Percentiles rank a stretch among this genome's conserved stretches.
Evolutionary conservation across 2,113 vertebrate genomes (phyloP).

Genomic region (Athene noctua): DNA sequence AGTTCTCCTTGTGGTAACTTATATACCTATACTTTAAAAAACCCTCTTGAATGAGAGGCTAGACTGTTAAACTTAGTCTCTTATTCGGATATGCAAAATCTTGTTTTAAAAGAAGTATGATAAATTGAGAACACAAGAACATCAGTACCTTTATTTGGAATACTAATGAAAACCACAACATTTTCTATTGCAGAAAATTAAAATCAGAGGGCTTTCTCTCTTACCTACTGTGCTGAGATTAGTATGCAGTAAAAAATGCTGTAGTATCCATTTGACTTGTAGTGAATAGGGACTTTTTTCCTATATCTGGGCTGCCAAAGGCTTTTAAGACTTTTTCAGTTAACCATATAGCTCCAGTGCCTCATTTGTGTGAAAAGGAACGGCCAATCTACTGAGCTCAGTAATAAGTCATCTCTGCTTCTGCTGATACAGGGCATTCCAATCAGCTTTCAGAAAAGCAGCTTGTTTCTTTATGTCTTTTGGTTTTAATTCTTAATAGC

Average conservation of each 20-base stretch:
- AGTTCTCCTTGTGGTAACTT: background rate
- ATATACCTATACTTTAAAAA: background rate
- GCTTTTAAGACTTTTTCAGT: background rate
- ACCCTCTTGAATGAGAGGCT: background rate
- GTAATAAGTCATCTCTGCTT: background rate
- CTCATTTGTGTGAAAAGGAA: background rate
- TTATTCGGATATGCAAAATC: background rate
- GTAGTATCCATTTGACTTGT: background rate
- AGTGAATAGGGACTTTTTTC: background rate
- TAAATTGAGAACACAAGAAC: background rate
- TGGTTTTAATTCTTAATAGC: background rate
- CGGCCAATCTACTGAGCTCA: background rate
- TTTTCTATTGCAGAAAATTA: background rate
- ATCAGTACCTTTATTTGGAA: background rate
- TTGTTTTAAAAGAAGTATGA: background rate
- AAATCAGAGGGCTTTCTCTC: background rate
- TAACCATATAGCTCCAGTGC: background rate
- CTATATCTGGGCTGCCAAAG: background rate
- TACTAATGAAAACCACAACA: background rate
- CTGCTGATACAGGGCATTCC: background rate
- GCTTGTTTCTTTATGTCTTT: background rate
- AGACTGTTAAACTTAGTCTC: background rate
- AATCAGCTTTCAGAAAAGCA: background rate
- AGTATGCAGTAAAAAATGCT: background rate
- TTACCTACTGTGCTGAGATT: background rate